Evolutionary conservation across 2,113 vertebrate species (phyloP), one percentile per base, ranked within the genome.

Genomic region (Myrmecobius fasciatus): DNA sequence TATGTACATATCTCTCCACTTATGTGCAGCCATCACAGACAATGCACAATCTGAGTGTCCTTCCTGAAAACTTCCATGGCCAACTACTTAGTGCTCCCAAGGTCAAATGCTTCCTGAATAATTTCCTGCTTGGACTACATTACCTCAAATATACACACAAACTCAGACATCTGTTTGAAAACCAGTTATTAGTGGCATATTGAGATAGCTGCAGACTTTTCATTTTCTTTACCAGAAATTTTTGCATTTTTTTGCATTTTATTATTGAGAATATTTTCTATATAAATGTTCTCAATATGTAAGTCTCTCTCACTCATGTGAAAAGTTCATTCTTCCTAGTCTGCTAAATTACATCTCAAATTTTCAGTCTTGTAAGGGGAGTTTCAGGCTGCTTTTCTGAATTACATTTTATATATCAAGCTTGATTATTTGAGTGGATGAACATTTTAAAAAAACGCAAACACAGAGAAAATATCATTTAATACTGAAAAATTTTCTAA

Each of bases 61-160:
- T 83, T 91, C 89, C 92, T 94, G 89, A 36, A 92, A 91, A 93
- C 20, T 91, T 89, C 92, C 91, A 49, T 25, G 91, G 91, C n/a
- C 93, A 75, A 88, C 20, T 91, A 46, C 47, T 8, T 53, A 54
- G 12, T n/a, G 36, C 46, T 8, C 54, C 60, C 54, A 28, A 56
- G 48, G 53, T 94, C 91, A 96, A 95, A 92, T 3, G 25, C 83
- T 97, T 98, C 96, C 97, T 96, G 94, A 75, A 92, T 88, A 52
- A 89, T 91, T 91, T 97, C 94, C 95, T 95, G 93, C 90, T 97
- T 96, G 92, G 75, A 94, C 92, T 7, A n/a, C 26, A 83, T 43
- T 52, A 90, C 93, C 95, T 95, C 83, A 49, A 54, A 52, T 0
- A 52, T 0, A 91, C 46, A 91, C 31, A 88, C 92, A 89, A 90